phyloP scores from a whole-genome alignment of 2,113 vertebrate species.

The Heterochromis multidens region DNA sequence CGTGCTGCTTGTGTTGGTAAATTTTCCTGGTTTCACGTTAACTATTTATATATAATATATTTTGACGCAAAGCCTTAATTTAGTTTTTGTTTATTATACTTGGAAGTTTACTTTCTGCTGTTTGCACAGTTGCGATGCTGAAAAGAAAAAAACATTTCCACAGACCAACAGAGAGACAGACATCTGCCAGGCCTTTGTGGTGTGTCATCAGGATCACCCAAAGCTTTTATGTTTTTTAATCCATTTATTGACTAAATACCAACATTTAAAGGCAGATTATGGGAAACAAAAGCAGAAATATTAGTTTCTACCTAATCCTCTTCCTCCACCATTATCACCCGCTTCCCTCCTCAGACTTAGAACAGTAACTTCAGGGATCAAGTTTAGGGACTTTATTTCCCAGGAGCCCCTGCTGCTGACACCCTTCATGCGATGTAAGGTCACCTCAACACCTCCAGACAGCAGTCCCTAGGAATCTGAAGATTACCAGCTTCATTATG shows the following conservation, averaged over 20 bases:
- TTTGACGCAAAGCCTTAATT: too few species aligned
- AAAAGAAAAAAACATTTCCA: not conserved
- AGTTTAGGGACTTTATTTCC: not conserved
- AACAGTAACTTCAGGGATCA: not conserved
- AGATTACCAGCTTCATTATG: slow-evolving; percentile 22
- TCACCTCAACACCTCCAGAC: slow-evolving; percentile 4
- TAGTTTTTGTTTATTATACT: too few species aligned
- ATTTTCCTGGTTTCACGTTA: not conserved
- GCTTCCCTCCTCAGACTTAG: rapidly evolving
- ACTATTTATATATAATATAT: not conserved
- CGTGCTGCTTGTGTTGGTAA: not conserved
- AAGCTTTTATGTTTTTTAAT: not conserved
- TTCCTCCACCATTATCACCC: not conserved
- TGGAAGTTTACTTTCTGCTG: too few species aligned
- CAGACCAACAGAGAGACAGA: not conserved
- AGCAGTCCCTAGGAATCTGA: not conserved
- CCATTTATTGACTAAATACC: not conserved
- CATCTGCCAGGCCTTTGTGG: too few species aligned
- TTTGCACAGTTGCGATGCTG: not conserved
- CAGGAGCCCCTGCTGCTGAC: not conserved
- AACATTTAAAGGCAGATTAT: not conserved
- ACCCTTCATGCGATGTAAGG: not conserved
- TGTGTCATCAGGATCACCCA: not conserved
- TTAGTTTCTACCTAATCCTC: not conserved
- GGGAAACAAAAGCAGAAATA: not conserved